These are phyloP conservation scores for Plectropomus leopardus DNA, from an alignment of 2,113 vertebrate species.

Conservation along the genomic window DNA sequence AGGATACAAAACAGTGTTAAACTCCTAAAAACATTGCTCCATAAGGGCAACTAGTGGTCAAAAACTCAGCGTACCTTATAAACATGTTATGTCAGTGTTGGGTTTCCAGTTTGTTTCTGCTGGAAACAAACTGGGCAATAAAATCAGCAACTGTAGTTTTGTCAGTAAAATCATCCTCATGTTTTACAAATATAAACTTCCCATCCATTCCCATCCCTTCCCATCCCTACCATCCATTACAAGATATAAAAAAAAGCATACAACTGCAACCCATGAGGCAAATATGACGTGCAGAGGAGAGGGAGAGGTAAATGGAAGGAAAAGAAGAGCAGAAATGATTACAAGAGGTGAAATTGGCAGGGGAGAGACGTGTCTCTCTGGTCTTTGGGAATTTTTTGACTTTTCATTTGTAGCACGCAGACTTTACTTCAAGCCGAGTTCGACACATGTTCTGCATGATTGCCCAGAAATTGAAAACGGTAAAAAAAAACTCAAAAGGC, in stretches of 20 bases:
- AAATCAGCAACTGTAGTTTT: not conserved
- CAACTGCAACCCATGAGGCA: too few species aligned
- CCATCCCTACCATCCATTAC: not conserved
- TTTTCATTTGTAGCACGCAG: conserved; percentile 25
- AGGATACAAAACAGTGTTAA: too few species aligned
- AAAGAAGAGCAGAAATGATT: conserved; percentile 13
- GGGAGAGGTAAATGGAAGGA: not conserved
- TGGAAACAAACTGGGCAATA: not conserved
- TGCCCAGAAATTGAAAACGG: conserved; percentile 54
- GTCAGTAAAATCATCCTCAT: not conserved
- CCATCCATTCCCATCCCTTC: too few species aligned
- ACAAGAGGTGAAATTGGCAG: not conserved
- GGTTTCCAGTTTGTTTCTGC: not conserved
- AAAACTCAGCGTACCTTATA: too few species aligned
- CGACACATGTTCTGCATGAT: conserved; percentile 39
- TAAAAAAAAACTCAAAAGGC: conserved; percentile 18
- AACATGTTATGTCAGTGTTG: not conserved
- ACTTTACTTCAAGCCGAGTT: not conserved
- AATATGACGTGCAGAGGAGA: not conserved
- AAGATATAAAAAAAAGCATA: not conserved
- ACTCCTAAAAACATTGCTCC: too few species aligned
- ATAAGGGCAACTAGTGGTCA: too few species aligned
- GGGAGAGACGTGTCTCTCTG: not conserved
- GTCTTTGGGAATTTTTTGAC: conserved; percentile 4
- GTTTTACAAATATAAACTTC: too few species aligned